Base-by-base conservation (phyloP, 2,113 vertebrate species). In the Gavialis gangeticus region DNA sequence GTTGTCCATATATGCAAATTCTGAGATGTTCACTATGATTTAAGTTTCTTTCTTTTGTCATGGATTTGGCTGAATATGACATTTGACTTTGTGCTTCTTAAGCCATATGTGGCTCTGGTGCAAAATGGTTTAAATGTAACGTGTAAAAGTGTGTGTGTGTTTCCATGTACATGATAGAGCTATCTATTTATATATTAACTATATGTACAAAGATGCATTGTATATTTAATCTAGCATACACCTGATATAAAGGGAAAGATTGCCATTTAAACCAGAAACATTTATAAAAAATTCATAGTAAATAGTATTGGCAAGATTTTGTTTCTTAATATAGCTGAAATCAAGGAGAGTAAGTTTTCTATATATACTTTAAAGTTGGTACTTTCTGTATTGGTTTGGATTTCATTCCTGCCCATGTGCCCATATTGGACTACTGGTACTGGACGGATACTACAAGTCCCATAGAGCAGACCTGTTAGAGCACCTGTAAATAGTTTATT, bases 151-250 rank as follows among this genome's bases (percentile, higher is more conserved):
- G 46, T 46, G 46, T 46, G 46, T 46, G 46, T 46, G 46, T 46
- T 46, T 46, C 46, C 46, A 46, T 46, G 46, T 46, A 46, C 46
- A 46, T 46, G 46, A 46, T 46, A 46, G 46, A 46, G 8, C 46
- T 9, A 46, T 46, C 46, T 46, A 46, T 46, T 46, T 46, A 46
- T 46, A 46, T 46, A 46, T 9, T 46, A 46, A 46, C 46, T 46
- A 46, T 46, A 46, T 46, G 46, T 46, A 46, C 46, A 46, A 46
- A 46, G 46, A 46, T 46, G 46, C 46, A 46, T 9, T 90, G 12
- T 57, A 0, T 30, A 1, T 78, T 85, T 73, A 55, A 1, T n/a
- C 58, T 13, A 27, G 25, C 4, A 0, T 13, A 34, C 57, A 82
- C 69, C 82, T 91, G 75, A n/a, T 15, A 16, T 12, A 3, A 1